Evolutionary conservation across 2,797 vertebrate genomes (phyloP), one percentile per base, ranked within the genome.

Genomic region (Bovichtus variegatus): DNA sequence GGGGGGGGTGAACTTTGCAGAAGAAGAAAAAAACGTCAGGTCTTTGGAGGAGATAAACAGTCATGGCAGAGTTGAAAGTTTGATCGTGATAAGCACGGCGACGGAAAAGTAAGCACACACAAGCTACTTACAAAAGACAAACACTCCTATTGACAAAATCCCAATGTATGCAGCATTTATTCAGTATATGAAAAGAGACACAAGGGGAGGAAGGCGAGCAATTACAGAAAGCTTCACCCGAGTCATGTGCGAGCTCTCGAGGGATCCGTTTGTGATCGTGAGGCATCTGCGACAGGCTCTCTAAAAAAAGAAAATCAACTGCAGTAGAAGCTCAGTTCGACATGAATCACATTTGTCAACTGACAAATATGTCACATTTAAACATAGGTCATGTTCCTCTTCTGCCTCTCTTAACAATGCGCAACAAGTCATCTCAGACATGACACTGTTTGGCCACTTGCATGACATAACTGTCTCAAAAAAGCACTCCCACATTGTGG

Each of bases 11-110:
- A 65, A 60, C 53, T 71, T 81, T 21, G 7, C 16, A 49, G 58
- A 10, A 40, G 0, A 44, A 49, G n/a, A 40, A 55, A n/a, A 23
- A 47, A 58, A 66, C 87, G 68, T 67, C 44, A 41, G 16, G 65
- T 74, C 78, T 87, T 79, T 81, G 29, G 59, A 19, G 18, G 71
- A 80, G 72, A 87, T 82, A 79, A 82, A 79, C 67, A 84, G 79
- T 58, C 21, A 13, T 19, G 61, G 77, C 29, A 18, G 54, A 76
- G 87, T 86, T 88, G 78, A 88, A 87, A 78, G 86, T 92, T 89
- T 87, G 73, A 89, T 90, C 80, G 46, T 47, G 87, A 91, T 90
- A 91, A 89, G 84, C 50, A 31, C 3, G 1, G 75, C 21, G 77
- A 64, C 49, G 71, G 66, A 78, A 78, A 86, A 79, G 75, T 81